Evolutionary conservation across 2,888 invertebrate species (phyloP), one percentile per base, ranked within the genome.

Genomic region (Hipparchia sbordonii): DNA sequence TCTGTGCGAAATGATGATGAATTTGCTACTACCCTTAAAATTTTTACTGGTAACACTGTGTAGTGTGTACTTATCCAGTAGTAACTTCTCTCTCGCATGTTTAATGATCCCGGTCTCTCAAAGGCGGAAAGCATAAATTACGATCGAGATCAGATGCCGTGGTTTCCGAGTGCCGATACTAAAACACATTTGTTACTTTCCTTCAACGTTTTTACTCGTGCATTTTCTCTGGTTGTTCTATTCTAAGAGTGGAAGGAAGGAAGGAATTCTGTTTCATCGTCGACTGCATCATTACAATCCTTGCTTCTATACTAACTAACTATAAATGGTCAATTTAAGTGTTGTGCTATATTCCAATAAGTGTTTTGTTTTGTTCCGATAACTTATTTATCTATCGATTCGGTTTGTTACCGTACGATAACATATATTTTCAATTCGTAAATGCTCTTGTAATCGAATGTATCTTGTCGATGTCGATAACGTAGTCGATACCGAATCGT

Each of bases 91-190:
- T n/a, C 52, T 39, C 69, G 52, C 69, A 23, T 69, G 60, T 69
- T 69, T 61, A 61, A 69, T 69, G 61, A 52, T 60, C 61, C 13
- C 52, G 12, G 69, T 52, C 61, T 52, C 67, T 48, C 61, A 61
- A 69, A 60, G 61, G 60, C 74, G 72, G 67, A 71, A 73, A 66
- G 70, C 73, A 76, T 76, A 76, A 76, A 76, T 75, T 72, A 39
- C 72, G 67, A 73, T 73, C 71, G 73, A 67, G 67, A 71, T 67
- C 73, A 73, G 73, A 73, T 73, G 70, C 61, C 51, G 52, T 48
- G 39, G 51, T 61, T 61, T 67, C 72, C 62, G 72, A 67, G 67
- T 67, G 62, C 57, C 72, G 72, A 72, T 72, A 56, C 61, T 67
- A 48, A 56, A 61, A 68, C 62, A 67, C 72, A 68, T 72, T 67